Conservation (phyloP, 2,888 invertebrate genomes). For the Trissoscelio sp. region DNA sequence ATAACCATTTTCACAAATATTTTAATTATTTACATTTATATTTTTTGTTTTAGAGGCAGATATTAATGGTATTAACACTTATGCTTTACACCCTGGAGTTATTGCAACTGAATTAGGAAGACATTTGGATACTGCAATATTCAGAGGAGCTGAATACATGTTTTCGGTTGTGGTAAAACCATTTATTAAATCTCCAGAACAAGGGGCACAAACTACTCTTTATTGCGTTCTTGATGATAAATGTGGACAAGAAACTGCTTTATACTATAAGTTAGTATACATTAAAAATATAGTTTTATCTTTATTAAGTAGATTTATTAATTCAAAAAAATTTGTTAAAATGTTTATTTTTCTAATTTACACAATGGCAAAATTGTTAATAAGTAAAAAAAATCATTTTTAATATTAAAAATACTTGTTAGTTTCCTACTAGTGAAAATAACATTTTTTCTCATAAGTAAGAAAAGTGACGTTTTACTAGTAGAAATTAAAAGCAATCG, state of each 20-base stretch:
- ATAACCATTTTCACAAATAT: too few species aligned
- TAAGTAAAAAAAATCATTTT: too few species aligned
- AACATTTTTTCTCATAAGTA: too few species aligned
- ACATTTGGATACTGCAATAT: conserved; percentile 85
- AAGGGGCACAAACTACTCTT: too few species aligned
- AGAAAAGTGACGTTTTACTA: too few species aligned
- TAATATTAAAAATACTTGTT: too few species aligned
- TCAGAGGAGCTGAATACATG: conserved; percentile 84
- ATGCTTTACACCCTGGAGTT: conserved; percentile 90
- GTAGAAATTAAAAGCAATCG: too few species aligned
- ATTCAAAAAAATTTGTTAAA: too few species aligned
- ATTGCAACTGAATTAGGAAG: conserved; percentile 90
- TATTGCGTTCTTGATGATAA: conserved; percentile 89
- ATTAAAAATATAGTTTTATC: not conserved
- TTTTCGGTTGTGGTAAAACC: conserved; percentile 80
- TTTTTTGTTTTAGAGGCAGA: conserved; percentile 41
- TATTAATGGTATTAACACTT: conserved; percentile 86
- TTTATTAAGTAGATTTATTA: not conserved
- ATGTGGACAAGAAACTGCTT: conserved; percentile 86
- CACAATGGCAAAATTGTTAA: too few species aligned
- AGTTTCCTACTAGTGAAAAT: too few species aligned
- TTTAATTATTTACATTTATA: conserved; percentile 3
- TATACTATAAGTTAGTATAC: conserved; percentile 85
- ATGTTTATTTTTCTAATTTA: too few species aligned
- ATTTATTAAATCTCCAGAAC: conserved; percentile 86